These are phyloP conservation scores for Merodon equestris DNA, from an alignment of 2,888 invertebrate genomes.

Conservation along the genomic window DNA sequence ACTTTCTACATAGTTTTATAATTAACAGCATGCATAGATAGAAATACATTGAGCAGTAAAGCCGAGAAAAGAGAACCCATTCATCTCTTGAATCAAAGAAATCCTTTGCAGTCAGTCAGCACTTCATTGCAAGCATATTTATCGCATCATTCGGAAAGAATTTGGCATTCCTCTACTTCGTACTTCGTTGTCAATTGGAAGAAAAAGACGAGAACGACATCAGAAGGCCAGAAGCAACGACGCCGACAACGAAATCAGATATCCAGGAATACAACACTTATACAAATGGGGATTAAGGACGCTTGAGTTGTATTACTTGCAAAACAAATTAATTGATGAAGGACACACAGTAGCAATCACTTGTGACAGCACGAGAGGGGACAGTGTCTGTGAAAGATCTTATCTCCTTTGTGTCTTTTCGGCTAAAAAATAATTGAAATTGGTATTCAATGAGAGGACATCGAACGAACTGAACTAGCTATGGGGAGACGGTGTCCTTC, in stretches of 20 bases:
- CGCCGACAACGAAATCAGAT: conserved; percentile 61
- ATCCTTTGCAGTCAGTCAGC: conserved; percentile 65
- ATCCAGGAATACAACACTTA: conserved; percentile 67
- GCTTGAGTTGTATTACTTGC: conserved; percentile 69
- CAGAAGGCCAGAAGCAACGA: background rate
- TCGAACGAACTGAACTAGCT: conserved; percentile 5
- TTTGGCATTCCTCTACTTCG: conserved; percentile 37
- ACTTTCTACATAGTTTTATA: no score
- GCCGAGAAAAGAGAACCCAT: conserved; percentile 24
- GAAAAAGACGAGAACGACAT: conserved; percentile 27
- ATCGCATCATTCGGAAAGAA: conserved; percentile 62
- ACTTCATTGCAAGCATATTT: conserved; percentile 66
- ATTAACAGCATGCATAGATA: no score
- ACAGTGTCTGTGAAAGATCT: conserved; percentile 35
- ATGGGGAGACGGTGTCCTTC: conserved; percentile 37
- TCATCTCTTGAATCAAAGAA: conserved; percentile 59
- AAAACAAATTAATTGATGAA: conserved; percentile 71
- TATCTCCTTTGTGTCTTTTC: conserved; percentile 52
- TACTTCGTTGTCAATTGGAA: conserved; percentile 20
- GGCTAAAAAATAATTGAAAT: conserved; percentile 68
- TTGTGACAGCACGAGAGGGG: conserved; percentile 52
- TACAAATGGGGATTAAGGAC: conserved; percentile 71
- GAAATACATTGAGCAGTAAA: background rate
- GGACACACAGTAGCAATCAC: conserved; percentile 69
- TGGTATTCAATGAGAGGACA: conserved; percentile 65